These are phyloP conservation scores for Notolabrus celidotus DNA, from an alignment of 2,797 vertebrate species.

Conservation along the genomic window DNA sequence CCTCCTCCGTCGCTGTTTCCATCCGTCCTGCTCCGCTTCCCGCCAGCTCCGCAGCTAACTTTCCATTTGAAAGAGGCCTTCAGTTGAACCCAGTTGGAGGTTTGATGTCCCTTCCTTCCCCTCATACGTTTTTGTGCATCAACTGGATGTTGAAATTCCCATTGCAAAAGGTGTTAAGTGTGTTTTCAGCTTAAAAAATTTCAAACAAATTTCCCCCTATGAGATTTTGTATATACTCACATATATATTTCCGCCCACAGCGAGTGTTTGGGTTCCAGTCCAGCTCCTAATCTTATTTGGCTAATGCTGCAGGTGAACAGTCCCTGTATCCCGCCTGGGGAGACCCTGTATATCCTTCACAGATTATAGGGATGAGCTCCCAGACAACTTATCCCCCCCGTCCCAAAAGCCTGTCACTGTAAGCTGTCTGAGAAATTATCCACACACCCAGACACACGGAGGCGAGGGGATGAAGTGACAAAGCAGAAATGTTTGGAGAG, in stretches of 20 bases:
- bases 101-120: conserved; percentile 49
- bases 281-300: conserved; percentile 81
- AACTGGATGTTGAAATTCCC: conserved; percentile 59
- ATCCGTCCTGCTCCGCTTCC: conserved; percentile 45
- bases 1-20: conserved; percentile 46
- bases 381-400: conserved; percentile 76
- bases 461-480: conserved; percentile 77
- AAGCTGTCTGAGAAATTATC: conserved; percentile 81
- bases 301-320: conserved; percentile 80
- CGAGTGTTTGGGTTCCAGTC: conserved; percentile 70
- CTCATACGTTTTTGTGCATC: conserved; percentile 53
- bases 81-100: conserved; percentile 55
- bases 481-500: conserved; percentile 77
- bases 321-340: conserved; percentile 74
- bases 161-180: conserved; percentile 52
- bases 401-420: conserved; percentile 78
- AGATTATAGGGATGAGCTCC: conserved; percentile 82
- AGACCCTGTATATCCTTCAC: conserved; percentile 81
- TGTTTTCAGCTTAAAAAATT: conserved; percentile 42
- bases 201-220: conserved; percentile 24
- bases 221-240: conserved; percentile 55
- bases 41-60: conserved; percentile 42
- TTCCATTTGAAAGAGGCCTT: conserved; percentile 70
- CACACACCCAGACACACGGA: conserved; percentile 72
- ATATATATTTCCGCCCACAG: conserved; percentile 53